Percentiles rank a stretch among this genome's conserved stretches.
These are phyloP conservation scores for Sarcophaga subvicina DNA, from an alignment of 2,888 invertebrate species.

Conservation along the genomic window DNA sequence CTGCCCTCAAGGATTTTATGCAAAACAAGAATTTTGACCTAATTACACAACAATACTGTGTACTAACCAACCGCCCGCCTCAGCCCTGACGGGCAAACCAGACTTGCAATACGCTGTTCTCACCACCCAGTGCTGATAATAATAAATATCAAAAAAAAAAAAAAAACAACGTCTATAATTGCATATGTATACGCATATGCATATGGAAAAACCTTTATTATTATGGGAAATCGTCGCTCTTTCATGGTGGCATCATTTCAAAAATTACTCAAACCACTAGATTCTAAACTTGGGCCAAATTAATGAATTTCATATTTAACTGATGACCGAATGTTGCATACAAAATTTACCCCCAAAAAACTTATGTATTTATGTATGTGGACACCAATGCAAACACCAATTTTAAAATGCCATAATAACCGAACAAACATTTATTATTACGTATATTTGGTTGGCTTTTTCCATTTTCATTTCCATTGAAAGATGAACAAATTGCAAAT, in stretches of 20 bases:
- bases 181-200: background rate
- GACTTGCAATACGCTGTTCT: background rate
- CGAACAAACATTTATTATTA: too few species aligned
- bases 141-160: conserved; percentile 9
- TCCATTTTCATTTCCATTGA: too few species aligned
- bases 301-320: conserved; percentile 37
- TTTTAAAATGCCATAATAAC: too few species aligned
- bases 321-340: conserved; percentile 12
- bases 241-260: conserved; percentile 17
- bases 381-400: too few species aligned
- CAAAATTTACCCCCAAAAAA: background rate
- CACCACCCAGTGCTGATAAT: background rate
- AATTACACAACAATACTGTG: conserved; percentile 57
- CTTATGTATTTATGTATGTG: background rate
- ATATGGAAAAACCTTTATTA: conserved; percentile 25
- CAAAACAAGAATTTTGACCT: conserved; percentile 62
- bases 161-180: conserved; percentile 29
- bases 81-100: background rate
- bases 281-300: conserved; percentile 34
- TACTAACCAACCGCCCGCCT: background rate
- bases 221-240: conserved; percentile 5
- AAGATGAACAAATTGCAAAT: too few species aligned
- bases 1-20: conserved; percentile 63
- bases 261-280: conserved; percentile 43
- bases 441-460: too few species aligned